Conservation (phyloP, 2,797 vertebrate species). For the Lacerta agilis region DNA sequence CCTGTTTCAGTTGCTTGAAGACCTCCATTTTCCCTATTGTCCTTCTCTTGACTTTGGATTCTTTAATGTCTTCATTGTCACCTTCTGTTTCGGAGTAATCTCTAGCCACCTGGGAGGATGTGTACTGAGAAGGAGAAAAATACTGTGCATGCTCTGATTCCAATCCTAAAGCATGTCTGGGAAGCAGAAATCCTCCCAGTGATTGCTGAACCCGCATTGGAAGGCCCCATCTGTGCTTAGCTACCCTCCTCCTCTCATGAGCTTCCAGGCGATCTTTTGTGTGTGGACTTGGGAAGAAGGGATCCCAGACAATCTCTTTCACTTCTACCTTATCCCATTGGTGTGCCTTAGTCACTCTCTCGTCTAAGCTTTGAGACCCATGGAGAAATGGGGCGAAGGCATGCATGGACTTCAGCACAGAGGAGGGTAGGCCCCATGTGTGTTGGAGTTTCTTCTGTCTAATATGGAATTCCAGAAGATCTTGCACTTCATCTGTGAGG, state of each 20-base stretch:
- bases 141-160: not conserved
- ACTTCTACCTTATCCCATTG: not conserved
- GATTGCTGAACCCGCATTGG: not conserved
- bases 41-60: not conserved
- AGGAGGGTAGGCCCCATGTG: not conserved
- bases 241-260: not conserved
- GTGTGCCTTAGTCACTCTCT: no score
- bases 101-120: not conserved
- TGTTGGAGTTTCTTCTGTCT: conserved; percentile 7
- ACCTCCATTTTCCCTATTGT: fast-evolving
- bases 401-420: not conserved
- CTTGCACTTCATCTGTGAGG: not conserved
- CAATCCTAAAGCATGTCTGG: not conserved
- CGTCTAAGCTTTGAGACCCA: no score
- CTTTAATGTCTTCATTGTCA: no score
- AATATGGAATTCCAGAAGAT: conserved; percentile 7
- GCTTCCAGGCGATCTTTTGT: not conserved
- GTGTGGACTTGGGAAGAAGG: not conserved
- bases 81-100: not conserved
- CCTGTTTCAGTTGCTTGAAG: not conserved
- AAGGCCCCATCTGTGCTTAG: not conserved
- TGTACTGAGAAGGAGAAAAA: not conserved
- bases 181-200: not conserved
- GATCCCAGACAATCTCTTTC: not conserved
- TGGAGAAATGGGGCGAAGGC: not conserved